A percentile compares a stretch with the other conserved stretches of the same genome.
Evolutionary conservation across 1,140 invertebrate species (phyloP).

Genomic region (Teleopsis dalmanni): DNA sequence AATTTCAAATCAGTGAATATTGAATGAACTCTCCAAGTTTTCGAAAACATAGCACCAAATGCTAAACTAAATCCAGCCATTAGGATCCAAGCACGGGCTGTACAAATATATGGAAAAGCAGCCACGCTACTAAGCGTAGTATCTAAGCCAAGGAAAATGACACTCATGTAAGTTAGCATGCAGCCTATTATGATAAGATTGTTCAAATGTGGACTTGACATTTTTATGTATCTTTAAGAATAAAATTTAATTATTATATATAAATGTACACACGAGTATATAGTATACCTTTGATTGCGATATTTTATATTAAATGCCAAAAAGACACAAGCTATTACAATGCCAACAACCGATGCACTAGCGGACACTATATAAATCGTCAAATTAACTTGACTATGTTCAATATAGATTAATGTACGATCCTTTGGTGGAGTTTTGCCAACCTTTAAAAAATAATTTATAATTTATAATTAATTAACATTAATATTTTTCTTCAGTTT

Average conservation of each 20-base stretch:
- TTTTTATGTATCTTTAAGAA: slow-evolving; percentile 88
- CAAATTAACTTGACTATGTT: slow-evolving; percentile 84
- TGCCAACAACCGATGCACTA: slow-evolving; percentile 79
- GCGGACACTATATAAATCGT: slow-evolving; percentile 83
- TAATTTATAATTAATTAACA: background rate
- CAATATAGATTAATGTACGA: slow-evolving; percentile 72
- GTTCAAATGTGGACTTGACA: slow-evolving; percentile 98
- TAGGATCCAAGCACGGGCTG: slow-evolving; percentile 93
- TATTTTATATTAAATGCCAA: slow-evolving; percentile 94
- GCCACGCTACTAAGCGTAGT: slow-evolving; percentile 78
- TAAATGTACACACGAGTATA: background rate
- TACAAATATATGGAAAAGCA: slow-evolving; percentile 90
- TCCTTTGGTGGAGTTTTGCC: slow-evolving; percentile 80
- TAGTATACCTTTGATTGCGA: slow-evolving; percentile 82
- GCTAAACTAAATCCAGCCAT: slow-evolving; percentile 98
- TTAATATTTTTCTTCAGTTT: background rate
- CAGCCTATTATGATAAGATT: slow-evolving; percentile 98
- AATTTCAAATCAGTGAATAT: slow-evolving; percentile 97
- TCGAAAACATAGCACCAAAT: slow-evolving; percentile 99
- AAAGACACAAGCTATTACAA: slow-evolving; percentile 86
- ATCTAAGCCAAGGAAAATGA: slow-evolving; percentile 93
- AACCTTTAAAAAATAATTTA: slow-evolving; percentile 19
- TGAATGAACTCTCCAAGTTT: slow-evolving; percentile 96
- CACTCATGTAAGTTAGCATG: slow-evolving; percentile 92
- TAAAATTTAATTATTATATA: slow-evolving; percentile 1